Conservation (phyloP, 2,113 vertebrate genomes). For the Gymnorhina tibicen region DNA sequence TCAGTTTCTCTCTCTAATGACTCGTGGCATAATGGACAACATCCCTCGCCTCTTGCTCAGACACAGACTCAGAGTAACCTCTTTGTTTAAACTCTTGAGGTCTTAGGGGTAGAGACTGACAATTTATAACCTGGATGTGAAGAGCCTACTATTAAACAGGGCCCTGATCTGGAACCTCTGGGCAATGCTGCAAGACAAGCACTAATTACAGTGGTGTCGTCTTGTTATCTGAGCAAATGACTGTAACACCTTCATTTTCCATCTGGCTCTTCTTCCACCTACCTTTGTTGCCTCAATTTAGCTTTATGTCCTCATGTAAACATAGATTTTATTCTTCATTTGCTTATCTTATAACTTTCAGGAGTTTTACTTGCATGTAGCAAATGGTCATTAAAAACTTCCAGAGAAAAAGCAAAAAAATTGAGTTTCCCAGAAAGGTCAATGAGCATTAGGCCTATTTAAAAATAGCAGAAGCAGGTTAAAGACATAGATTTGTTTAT, state of each 20-base stretch:
- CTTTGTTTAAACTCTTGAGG: not conserved
- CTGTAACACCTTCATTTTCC: conserved; percentile 10
- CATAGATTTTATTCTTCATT: not conserved
- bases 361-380: not conserved
- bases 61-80: not conserved
- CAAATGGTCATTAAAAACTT: not conserved
- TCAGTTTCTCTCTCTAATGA: not conserved
- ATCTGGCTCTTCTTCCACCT: conserved; percentile 19
- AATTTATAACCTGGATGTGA: not conserved
- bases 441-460: not conserved
- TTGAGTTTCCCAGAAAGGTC: not conserved
- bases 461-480: not conserved
- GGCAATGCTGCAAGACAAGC: not conserved
- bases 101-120: not conserved
- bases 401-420: not conserved
- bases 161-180: not conserved
- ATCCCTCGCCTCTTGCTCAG: rapidly evolving
- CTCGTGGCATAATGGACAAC: rapidly evolving
- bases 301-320: not conserved
- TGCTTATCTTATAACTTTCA: not conserved
- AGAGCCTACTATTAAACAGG: not conserved
- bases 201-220: conserved; percentile 38
- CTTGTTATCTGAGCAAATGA: conserved; percentile 31
- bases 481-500: not conserved
- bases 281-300: not conserved